Base-by-base conservation (phyloP, 2,888 invertebrate species). In the Heliconius erato region DNA sequence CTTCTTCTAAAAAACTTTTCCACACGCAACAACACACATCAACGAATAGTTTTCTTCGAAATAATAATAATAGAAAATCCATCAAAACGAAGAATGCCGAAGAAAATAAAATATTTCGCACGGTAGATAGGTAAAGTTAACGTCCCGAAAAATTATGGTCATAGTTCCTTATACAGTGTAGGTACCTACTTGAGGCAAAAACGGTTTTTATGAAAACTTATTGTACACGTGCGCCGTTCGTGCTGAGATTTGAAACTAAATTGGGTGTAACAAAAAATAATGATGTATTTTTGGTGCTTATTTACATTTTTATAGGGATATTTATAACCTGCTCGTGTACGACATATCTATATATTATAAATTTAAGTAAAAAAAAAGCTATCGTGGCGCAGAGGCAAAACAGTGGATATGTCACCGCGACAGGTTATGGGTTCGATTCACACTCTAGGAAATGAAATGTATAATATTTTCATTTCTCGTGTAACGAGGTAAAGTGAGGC, bases 81-180 rank as follows among this genome's bases (percentile, higher is more conserved):
- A 63, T 76, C 63, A 67, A 67, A 2, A 67, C 40, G 44, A 78
- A 78, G 67, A 78, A 67, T 44, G 67, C 28, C 26, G 16, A 44
- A 77, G 44, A 44, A 81, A 81, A 77, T 74, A 74, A 81, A 77
- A 81, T 59, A 69, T 71, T 81, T 63, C 63, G 76, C 44, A 19
- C 77, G n/a, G 59, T 59, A 81, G 44, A 78, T 78, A 59, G 59
- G 32, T 26, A 28, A 76, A 77, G 76, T 77, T 76, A 71, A 71
- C 12, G 40, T 35, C n/a, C n/a, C 40, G 71, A 35, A 40, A 71
- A 71, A 71, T 44, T n/a, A 71, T n/a, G 23, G 40, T n/a, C 71
- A 40, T 44, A 28, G 26, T 26, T 65, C 40, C 40, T 71, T 71
- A 35, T 71, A 71, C 12, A 59, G 59, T 59, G 23, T 23, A 23